A percentile compares a stretch with the other conserved stretches of the same genome.
Evolutionary conservation across 1,140 invertebrate genomes (phyloP).

Genomic region (Belonocnema kinseyi): DNA sequence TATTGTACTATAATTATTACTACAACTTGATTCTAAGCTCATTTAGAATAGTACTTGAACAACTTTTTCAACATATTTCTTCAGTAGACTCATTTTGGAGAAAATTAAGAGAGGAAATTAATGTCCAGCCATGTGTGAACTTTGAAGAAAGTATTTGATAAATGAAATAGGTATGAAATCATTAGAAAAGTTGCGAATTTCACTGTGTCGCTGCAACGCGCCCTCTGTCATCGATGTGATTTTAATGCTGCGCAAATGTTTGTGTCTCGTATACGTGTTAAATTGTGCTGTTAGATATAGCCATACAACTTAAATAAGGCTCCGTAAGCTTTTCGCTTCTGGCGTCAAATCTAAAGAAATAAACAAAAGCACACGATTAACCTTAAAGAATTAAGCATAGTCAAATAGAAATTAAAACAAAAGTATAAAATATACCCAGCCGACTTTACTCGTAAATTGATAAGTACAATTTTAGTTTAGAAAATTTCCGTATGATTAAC

Average conservation of each 20-base stretch:
- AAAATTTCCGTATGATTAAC: constrained; percentile 22
- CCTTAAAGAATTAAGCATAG: constrained; percentile 50
- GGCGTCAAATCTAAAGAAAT: constrained; percentile 57
- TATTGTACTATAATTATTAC: too few species aligned
- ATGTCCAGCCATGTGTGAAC: neutral
- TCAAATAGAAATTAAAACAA: constrained; percentile 52
- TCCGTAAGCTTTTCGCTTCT: constrained; percentile 65
- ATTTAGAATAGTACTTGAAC: constrained; percentile 35
- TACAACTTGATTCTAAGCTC: neutral
- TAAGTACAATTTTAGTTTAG: constrained; percentile 60
- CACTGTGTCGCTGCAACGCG: constrained; percentile 46
- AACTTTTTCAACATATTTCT: neutral
- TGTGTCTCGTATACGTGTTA: constrained; percentile 74
- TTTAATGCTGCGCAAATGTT: constrained; percentile 70
- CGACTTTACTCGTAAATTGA: constrained; percentile 56
- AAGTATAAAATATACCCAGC: constrained; percentile 45
- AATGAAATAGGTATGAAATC: constrained; percentile 33
- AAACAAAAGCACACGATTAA: constrained; percentile 39
- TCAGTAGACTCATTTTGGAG: too few species aligned
- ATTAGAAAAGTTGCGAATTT: constrained; percentile 42
- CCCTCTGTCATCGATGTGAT: constrained; percentile 72
- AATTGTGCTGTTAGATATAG: constrained; percentile 64
- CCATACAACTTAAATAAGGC: constrained; percentile 62
- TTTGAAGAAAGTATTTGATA: constrained; percentile 15
- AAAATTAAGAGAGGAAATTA: too few species aligned